Evolutionary conservation across 2,888 invertebrate species (phyloP).

Genomic region (Ametastegia equiseti): DNA sequence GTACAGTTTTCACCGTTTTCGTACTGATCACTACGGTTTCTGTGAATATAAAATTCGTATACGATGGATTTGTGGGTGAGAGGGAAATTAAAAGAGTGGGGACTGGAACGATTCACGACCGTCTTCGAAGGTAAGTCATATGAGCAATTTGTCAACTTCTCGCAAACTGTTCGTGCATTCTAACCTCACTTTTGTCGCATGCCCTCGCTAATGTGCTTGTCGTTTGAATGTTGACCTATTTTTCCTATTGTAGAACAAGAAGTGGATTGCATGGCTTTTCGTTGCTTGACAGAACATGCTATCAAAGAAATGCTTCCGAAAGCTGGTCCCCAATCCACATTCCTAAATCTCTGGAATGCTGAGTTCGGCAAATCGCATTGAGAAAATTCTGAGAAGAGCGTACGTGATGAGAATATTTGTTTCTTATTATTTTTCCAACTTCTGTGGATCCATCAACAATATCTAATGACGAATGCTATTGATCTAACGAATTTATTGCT

Average conservation of each 20-base stretch:
- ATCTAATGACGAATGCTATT: neutral
- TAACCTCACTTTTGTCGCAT: neutral
- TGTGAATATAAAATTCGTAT: neutral
- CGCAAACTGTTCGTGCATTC: constrained; percentile 2
- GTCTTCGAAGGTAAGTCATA: constrained; percentile 4
- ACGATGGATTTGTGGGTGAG: constrained; percentile 10
- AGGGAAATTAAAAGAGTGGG: constrained; percentile 2
- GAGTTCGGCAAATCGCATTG: constrained; percentile 5
- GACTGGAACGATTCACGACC: neutral
- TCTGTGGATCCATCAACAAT: constrained; percentile 17
- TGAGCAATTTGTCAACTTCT: neutral
- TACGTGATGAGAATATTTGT: neutral
- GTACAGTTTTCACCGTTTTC: no score
- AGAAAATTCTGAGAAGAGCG: constrained; percentile 1
- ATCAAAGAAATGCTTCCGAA: constrained; percentile 3
- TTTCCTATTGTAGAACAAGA: constrained; percentile 7
- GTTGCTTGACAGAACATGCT: neutral
- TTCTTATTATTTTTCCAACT: neutral
- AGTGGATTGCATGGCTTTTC: constrained; percentile 8
- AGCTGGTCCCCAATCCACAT: constrained; percentile 13
- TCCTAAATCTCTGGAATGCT: neutral
- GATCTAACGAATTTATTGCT: neutral
- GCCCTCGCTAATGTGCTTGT: constrained; percentile 1
- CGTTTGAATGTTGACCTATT: constrained; percentile 2
- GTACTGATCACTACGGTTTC: no score